Conservation (phyloP, 2,113 vertebrate genomes). For the Spheniscus mendiculus region DNA sequence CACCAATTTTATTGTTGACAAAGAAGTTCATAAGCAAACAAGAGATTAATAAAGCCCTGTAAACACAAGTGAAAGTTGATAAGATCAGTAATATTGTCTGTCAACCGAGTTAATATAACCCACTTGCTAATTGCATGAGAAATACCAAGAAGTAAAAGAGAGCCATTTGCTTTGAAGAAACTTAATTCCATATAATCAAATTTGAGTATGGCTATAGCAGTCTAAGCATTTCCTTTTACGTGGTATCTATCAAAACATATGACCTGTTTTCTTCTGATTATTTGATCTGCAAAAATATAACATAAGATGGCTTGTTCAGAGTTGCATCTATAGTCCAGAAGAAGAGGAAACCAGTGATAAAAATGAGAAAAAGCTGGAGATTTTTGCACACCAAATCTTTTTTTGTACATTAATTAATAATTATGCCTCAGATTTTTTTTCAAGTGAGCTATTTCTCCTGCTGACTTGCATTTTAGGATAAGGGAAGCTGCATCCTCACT, state of each 20-base stretch:
- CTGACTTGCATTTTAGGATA: conserved; percentile 29
- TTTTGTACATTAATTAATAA: conserved; percentile 43
- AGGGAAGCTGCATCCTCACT: conserved; percentile 11
- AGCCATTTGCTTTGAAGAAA: conserved; percentile 46
- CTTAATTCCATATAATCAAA: conserved; percentile 7
- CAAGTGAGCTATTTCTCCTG: conserved; percentile 28
- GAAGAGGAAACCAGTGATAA: background rate
- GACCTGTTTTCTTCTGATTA: background rate
- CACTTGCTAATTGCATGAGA: conserved; percentile 27
- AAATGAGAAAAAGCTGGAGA: background rate
- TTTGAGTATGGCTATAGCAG: background rate
- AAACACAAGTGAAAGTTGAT: conserved; percentile 11
- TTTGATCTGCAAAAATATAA: background rate
- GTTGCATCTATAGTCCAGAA: background rate
- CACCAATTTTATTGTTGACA: conserved; percentile 38
- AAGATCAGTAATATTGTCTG: conserved; percentile 45
- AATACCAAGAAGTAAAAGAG: conserved; percentile 8
- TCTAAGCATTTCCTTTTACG: background rate
- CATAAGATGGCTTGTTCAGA: background rate
- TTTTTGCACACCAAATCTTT: background rate
- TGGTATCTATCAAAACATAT: background rate
- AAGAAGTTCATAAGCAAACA: conserved; percentile 54
- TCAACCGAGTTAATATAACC: conserved; percentile 37
- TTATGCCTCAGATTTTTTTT: background rate
- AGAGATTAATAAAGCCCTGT: conserved; percentile 32